A percentile compares a stretch with the other conserved stretches of the same genome.
Conservation (phyloP, 2,797 vertebrate genomes). For the Pseudochirops cupreus region DNA sequence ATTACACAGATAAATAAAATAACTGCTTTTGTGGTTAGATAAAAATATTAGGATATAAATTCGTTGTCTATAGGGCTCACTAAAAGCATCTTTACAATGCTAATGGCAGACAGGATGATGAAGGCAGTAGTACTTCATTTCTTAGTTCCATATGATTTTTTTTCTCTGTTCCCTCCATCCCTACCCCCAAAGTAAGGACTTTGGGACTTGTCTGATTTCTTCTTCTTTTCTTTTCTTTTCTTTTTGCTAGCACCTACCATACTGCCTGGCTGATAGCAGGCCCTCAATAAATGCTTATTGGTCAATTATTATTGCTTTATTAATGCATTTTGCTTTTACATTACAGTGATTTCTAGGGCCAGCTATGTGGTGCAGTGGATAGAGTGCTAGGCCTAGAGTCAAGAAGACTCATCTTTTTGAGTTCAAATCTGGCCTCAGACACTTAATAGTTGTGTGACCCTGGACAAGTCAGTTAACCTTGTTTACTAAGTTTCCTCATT, state of each 20-base stretch:
- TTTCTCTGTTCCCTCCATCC: neutral
- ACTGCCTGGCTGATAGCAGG: neutral
- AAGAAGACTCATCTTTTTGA: neutral
- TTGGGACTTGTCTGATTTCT: neutral
- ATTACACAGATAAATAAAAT: neutral
- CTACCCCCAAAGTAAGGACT: neutral
- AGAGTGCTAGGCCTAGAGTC: neutral
- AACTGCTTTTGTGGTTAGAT: neutral
- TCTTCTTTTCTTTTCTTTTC: neutral
- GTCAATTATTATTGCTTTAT: neutral
- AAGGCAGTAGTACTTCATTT: neutral
- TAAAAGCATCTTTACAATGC: neutral
- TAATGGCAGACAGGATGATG: neutral
- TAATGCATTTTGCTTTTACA: neutral
- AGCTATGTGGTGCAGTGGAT: neutral
- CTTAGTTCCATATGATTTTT: neutral
- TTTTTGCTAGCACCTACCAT: too few relatives aligned
- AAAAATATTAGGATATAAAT: neutral
- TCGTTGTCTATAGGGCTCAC: neutral
- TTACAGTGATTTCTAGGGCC: neutral
- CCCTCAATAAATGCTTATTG: neutral
- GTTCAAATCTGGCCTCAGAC: neutral
- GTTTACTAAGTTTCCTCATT: neutral
- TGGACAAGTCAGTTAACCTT: neutral
- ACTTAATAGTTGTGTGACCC: neutral